These are phyloP conservation scores for Coptodon bakossiorum DNA, from an alignment of 2,113 vertebrate species.

Conservation along the genomic window DNA sequence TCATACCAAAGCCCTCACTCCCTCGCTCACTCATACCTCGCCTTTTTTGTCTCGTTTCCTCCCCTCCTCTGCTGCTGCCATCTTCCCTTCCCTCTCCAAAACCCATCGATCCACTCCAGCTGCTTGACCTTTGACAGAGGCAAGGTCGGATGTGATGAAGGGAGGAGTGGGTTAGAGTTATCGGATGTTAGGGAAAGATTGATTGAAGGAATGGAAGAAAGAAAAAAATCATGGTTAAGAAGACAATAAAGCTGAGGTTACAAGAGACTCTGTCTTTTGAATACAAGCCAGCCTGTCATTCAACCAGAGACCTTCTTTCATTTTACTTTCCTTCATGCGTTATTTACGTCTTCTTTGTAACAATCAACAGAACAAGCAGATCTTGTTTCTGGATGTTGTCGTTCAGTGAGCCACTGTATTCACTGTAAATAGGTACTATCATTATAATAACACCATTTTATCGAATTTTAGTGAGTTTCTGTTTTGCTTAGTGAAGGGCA, in stretches of 20 bases:
- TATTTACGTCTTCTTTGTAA: background rate
- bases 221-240: background rate
- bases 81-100: background rate
- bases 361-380: background rate
- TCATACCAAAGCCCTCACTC: background rate
- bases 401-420: background rate
- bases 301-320: background rate
- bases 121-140: conserved; percentile 51
- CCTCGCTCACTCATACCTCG: background rate
- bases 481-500: background rate
- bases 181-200: background rate
- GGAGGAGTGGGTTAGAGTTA: background rate
- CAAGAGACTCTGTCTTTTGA: background rate
- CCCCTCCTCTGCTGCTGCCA: background rate
- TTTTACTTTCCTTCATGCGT: background rate
- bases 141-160: conserved; percentile 15
- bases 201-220: background rate
- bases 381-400: background rate
- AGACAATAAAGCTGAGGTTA: background rate
- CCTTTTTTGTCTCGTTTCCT: background rate
- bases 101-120: conserved; percentile 28
- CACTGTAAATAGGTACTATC: background rate
- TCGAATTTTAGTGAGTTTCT: background rate
- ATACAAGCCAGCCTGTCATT: background rate
- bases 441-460: background rate